These are phyloP conservation scores for Dioctria linearis DNA, from an alignment of 2,888 invertebrate genomes.

Conservation along the genomic window DNA sequence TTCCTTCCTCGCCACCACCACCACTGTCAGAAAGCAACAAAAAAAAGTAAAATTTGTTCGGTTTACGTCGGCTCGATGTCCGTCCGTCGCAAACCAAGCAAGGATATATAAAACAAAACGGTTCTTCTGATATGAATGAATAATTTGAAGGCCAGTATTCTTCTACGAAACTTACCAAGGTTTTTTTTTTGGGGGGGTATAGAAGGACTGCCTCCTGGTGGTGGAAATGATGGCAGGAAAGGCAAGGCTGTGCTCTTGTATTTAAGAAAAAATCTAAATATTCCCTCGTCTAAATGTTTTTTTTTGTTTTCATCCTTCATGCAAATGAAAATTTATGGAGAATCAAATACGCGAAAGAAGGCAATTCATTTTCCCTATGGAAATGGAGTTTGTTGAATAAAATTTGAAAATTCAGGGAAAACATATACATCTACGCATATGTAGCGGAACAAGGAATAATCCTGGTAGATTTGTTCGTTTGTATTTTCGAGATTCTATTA, in stretches of 20 bases:
- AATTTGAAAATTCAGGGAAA: too few relatives aligned
- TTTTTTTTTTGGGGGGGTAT: neutral
- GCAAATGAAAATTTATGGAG: neutral
- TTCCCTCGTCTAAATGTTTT: too few relatives aligned
- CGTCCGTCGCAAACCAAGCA: neutral
- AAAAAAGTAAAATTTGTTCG: neutral
- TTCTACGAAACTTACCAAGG: neutral
- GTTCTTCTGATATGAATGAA: constrained; percentile 2
- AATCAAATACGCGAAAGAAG: neutral
- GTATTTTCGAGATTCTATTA: too few relatives aligned
- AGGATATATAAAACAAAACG: neutral
- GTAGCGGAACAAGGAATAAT: too few relatives aligned
- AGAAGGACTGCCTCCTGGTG: too few relatives aligned
- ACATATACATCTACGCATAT: too few relatives aligned
- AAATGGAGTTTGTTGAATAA: neutral
- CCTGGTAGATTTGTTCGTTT: too few relatives aligned
- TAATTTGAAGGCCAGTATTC: neutral
- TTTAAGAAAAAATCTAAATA: too few relatives aligned
- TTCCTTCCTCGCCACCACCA: neutral
- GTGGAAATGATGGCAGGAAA: too few relatives aligned
- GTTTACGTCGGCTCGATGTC: neutral
- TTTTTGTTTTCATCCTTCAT: neutral
- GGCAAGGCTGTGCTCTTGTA: too few relatives aligned
- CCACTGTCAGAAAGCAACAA: constrained; percentile 6
- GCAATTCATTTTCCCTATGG: neutral